Conservation (phyloP, 2,113 vertebrate genomes). For the Pogona vitticeps region DNA sequence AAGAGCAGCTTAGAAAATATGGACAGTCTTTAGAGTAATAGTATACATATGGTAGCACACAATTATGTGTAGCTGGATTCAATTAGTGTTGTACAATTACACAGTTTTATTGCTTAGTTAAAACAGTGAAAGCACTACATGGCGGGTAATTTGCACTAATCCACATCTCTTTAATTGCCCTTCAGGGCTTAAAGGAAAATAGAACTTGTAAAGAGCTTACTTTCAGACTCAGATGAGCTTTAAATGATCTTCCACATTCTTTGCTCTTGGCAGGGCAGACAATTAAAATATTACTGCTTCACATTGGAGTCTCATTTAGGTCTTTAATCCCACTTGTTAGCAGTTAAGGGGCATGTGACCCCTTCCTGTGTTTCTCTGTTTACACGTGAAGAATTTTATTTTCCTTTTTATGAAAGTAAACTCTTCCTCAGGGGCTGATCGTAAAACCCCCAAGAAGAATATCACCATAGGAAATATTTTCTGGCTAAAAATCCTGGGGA, state of each 20-base stretch:
- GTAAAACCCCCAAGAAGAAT: background rate
- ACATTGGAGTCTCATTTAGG: conserved; percentile 51
- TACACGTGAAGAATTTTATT: background rate
- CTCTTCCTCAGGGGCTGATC: background rate
- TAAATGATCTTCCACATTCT: conserved; percentile 71
- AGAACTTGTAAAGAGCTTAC: conserved; percentile 66
- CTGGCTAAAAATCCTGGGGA: background rate
- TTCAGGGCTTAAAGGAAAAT: conserved; percentile 70
- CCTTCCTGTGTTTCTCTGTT: background rate
- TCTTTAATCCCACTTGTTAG: conserved; percentile 44
- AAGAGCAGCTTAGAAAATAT: conserved; percentile 75
- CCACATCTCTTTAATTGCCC: conserved; percentile 74
- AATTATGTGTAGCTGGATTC: conserved; percentile 78
- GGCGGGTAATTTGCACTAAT: conserved; percentile 79
- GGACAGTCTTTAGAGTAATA: conserved; percentile 78
- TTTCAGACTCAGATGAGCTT: conserved; percentile 61
- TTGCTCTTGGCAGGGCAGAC: conserved; percentile 60
- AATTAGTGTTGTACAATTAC: conserved; percentile 83
- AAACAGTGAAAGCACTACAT: conserved; percentile 77
- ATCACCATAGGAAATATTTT: background rate
- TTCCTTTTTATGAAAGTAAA: background rate
- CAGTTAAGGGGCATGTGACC: conserved; percentile 30
- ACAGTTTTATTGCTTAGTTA: conserved; percentile 82
- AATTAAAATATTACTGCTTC: conserved; percentile 66
- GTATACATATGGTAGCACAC: conserved; percentile 78